Base-by-base conservation (phyloP, 2,113 vertebrate genomes). In the Pituophis catenifer region DNA sequence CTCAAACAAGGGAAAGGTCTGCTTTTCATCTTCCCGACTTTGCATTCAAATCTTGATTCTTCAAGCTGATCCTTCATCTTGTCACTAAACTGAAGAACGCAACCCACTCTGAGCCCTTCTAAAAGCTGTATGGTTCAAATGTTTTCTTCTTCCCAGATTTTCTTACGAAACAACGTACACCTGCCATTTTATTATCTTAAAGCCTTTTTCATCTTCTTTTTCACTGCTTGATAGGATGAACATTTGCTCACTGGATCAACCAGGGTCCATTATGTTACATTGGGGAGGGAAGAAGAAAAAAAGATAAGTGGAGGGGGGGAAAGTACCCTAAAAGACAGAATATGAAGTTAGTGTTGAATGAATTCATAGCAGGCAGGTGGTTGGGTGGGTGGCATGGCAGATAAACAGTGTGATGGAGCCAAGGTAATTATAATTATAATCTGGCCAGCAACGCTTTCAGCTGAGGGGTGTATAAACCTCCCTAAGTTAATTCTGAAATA, bases 351-450 rank as follows among this genome's bases (percentile, higher is more conserved):
- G 91, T 93, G 94, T 93, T 95, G 95, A 97, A 95, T 95, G 96
- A 95, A 94, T 96, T 96, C 94, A 95, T 95, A 96, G 94, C 95
- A 95, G 95, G 95, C 95, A 96, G 95, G 94, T 95, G 95, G 94
- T 95, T 95, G 93, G 95, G 96, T 95, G 94, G 92, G 91, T 93
- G 90, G 96, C 97, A 94, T 95, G 96, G 95, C 94, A 97, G 92
- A 95, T 94, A 96, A 97, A 96, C 93, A 91, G 13, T 92, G 96
- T 94, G 93, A 92, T 90, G 89, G 92, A 96, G 94, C 93, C 96
- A 96, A 89, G 86, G 95, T 94, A 95, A 97, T 95, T 94, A 93
- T 95, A 92, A 92, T 94, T 94, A 93, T 93, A 95, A 94, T 95
- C 96, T 95, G 95, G 95, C 94, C 94, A 75, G 95, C 91, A 92